Evolutionary conservation across 2,113 vertebrate species (phyloP), one percentile per base, ranked within the genome.

Genomic region (Theristicus caerulescens): DNA sequence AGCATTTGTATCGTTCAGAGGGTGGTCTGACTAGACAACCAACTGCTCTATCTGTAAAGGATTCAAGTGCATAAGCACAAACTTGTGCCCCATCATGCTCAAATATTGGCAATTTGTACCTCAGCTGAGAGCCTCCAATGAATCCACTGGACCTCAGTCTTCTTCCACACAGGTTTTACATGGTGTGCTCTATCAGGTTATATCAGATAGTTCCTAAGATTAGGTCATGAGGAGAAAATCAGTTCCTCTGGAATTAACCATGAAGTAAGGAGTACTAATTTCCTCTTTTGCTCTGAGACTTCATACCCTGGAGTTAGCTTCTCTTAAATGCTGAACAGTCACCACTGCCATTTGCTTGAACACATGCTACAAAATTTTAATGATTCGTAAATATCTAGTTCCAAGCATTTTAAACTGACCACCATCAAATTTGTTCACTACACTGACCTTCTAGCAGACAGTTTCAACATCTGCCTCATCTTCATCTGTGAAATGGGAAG

Each of bases 11-110:
- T 46, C 15, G 0, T 93, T 79, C 62, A 62, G 47, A 87, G 94
- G 92, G 94, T 96, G 96, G 93, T 95, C 94, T 85, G 71, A 90
- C 54, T 40, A 90, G 47, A 85, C 69, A 85, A 67, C 54, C 52
- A 72, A 26, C 52, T 77, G 67, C 71, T 72, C 57, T 44, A 49
- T 57, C 40, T 61, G 34, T 32, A 49, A 36, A 82, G 57, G 65
- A 69, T 0, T 57, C 19, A n/a, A 82, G 84, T 40, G 58, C 40
- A 21, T 69, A 55, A 89, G 62, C 38, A 86, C 0, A 0, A 76
- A 71, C 69, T 66, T 40, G 32, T 1, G 10, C 18, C 6, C 65
- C 55, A 14, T 15, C 84, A n/a, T 7, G 36, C 38, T 74, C 91
- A 24, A 83, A 73, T 17, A 58, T 22, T 29, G 64, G 46, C 38